Evolutionary conservation across 2,888 invertebrate genomes (phyloP), one percentile per base, ranked within the genome.

Genomic region (Sesamia inferens): DNA sequence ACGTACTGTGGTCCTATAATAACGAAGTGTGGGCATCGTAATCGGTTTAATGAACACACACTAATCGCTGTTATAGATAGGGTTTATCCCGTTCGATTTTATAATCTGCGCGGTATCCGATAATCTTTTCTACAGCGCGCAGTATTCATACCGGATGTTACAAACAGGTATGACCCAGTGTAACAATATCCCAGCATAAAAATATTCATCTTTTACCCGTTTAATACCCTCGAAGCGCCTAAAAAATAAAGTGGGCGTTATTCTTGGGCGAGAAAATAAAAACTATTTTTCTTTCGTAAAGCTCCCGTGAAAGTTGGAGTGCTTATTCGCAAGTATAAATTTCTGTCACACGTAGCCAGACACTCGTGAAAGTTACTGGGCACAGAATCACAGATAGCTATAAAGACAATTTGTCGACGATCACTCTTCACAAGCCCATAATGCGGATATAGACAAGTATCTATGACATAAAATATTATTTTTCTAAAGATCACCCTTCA

Each of bases 301-400:
- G 84, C 85, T 79, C 79, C 79, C 76, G 74, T 72, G 76, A 78
- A 84, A 85, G 81, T 88, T 83, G 83, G 85, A 87, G 88, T 88
- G 87, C 88, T 91, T 89, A 90, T 90, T 85, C 77, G 69, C 73
- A 71, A 77, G 87, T 88, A 90, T 89, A 90, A 88, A 89, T 91
- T 90, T 89, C 85, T 85, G 84, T 82, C 81, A 81, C 86, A 85
- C 83, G 79, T 83, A 84, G 83, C 81, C 81, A 85, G 67, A 57
- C 62, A 73, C 64, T 73, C 62, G 76, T 66, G 70, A 61, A 83
- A 80, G 70, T 83, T 78, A 85, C 72, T 75, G 69, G 75, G 62
- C 76, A 68, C 63, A n/a, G 51, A 54, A 54, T 54, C n/a, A 54
- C 51, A 70, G 71, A 71, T 76, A 83, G 70, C 68, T 76, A 62